These are phyloP conservation scores for Papilio gigon DNA, from an alignment of 2,888 invertebrate species.

Conservation along the genomic window DNA sequence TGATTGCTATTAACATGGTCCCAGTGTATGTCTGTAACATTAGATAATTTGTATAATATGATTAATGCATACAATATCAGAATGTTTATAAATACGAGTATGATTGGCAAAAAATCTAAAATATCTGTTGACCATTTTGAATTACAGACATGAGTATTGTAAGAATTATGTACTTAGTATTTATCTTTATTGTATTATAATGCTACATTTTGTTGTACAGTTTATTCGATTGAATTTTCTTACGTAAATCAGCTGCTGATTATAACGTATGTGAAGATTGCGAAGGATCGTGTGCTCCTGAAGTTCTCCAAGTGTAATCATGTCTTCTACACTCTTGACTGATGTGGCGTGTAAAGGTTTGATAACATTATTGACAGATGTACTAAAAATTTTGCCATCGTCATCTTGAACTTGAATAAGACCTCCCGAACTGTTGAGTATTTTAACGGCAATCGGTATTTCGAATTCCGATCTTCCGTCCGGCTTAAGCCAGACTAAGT, in stretches of 20 bases:
- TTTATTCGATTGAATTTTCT: constrained; percentile 65
- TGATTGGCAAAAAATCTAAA: too few relatives aligned
- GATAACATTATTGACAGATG: constrained; percentile 83
- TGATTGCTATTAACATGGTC: constrained; percentile 96
- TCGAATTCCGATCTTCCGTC: constrained; percentile 88
- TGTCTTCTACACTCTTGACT: constrained; percentile 93
- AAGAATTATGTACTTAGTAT: too few relatives aligned
- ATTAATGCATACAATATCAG: neutral
- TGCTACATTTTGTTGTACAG: too few relatives aligned
- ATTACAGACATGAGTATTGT: too few relatives aligned
- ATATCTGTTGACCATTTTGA: too few relatives aligned
- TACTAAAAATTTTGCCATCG: constrained; percentile 87
- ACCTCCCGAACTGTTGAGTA: constrained; percentile 89
- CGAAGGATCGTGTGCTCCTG: constrained; percentile 96
- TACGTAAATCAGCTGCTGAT: constrained; percentile 95
- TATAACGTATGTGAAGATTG: constrained; percentile 94
- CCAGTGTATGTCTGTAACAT: constrained; percentile 94
- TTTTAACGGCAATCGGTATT: constrained; percentile 92
- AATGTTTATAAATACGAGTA: too few relatives aligned
- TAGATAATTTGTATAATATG: neutral
- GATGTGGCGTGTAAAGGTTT: constrained; percentile 91
- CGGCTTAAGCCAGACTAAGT: constrained; percentile 95
- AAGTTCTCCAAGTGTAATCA: constrained; percentile 96
- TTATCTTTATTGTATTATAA: too few relatives aligned
- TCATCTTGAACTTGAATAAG: constrained; percentile 91